phyloP scores from a whole-genome alignment of 2,888 invertebrate genomes.

The Rotaria socialis region DNA sequence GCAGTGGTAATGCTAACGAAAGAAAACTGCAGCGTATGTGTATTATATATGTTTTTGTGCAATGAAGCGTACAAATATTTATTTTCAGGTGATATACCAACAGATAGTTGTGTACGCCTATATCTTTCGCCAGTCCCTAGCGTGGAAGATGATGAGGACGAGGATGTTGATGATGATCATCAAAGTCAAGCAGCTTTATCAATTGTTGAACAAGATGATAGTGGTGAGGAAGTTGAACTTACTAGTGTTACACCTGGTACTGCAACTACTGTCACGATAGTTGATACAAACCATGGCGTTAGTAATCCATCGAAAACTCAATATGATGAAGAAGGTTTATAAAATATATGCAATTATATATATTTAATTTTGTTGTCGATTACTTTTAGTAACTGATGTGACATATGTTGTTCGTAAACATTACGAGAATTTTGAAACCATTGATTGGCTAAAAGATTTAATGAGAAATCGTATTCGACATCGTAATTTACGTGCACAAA shows the following conservation, averaged over 20 bases:
- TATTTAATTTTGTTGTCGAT: neutral
- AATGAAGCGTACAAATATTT: neutral
- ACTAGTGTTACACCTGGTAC: neutral
- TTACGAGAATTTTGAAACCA: slow-evolving; percentile 98
- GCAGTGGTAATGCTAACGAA: neutral
- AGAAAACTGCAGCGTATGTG: neutral
- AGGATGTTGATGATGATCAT: neutral
- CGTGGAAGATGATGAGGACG: neutral
- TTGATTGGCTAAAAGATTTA: slow-evolving; percentile 97
- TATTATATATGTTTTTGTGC: neutral
- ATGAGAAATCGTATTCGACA: slow-evolving; percentile 94
- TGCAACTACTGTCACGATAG: neutral
- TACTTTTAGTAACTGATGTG: neutral
- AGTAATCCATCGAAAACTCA: neutral
- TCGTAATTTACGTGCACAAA: slow-evolving; percentile 71
- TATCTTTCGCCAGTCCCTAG: neutral
- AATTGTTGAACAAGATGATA: neutral
- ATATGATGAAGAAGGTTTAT: neutral
- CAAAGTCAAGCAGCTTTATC: neutral
- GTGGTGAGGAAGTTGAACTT: neutral
- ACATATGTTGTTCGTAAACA: slow-evolving; percentile 23
- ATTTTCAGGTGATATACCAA: neutral
- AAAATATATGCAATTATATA: neutral
- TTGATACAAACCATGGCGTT: neutral
- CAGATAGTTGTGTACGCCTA: neutral